Conservation (phyloP, 2,888 invertebrate species). For the Rhimphoctona megacephalus region DNA sequence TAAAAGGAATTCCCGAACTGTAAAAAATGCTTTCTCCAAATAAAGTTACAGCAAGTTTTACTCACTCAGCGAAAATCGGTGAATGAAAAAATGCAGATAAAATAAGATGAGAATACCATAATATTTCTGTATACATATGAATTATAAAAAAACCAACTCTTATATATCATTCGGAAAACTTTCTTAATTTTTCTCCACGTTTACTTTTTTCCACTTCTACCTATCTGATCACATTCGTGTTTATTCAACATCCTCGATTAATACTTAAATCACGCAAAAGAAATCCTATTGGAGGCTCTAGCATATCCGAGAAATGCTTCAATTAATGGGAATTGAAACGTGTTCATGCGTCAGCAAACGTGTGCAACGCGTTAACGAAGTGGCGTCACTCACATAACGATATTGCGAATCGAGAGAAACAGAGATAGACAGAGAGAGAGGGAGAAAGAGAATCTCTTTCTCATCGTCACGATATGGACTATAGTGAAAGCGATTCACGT, state of each 20-base stretch:
- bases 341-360: slow-evolving; percentile 22
- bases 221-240: no score
- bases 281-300: slow-evolving; percentile 3
- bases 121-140: no score
- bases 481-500: slow-evolving; percentile 59
- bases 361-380: slow-evolving; percentile 46
- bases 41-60: not conserved
- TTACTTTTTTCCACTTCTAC: not conserved
- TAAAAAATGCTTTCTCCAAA: not conserved
- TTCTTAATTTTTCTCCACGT: not conserved
- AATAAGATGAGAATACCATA: no score
- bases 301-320: not conserved
- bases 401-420: slow-evolving; percentile 48
- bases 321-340: not conserved
- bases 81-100: no score
- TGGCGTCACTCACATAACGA: slow-evolving; percentile 38
- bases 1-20: not conserved
- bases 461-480: slow-evolving; percentile 13
- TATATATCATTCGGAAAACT: not conserved
- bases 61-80: no score
- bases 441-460: not conserved
- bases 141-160: not conserved
- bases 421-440: not conserved
- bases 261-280: not conserved
- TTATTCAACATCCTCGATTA: not conserved